Conservation (phyloP, 2,797 vertebrate genomes). For the Sebastes minor region DNA sequence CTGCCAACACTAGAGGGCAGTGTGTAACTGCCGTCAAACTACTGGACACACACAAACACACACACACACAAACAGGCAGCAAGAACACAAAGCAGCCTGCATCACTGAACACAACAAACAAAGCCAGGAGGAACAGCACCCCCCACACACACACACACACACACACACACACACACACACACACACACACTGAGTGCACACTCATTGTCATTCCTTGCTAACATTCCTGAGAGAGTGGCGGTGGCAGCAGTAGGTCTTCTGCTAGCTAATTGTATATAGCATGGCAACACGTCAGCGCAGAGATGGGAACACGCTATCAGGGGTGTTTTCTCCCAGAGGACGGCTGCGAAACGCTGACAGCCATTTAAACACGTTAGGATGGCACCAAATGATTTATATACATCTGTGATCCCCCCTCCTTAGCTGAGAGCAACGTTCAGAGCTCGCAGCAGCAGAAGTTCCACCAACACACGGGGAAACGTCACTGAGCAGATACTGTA, state of each 20-base stretch:
- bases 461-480: not conserved
- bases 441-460: constrained; percentile 20
- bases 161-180: constrained; percentile 37
- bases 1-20: constrained; percentile 82
- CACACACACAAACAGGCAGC: constrained; percentile 35
- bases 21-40: constrained; percentile 72
- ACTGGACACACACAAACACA: constrained; percentile 43
- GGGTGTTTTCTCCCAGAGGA: constrained; percentile 54
- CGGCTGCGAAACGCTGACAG: constrained; percentile 48
- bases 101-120: constrained; percentile 82
- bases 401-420: constrained; percentile 28
- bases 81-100: constrained; percentile 79
- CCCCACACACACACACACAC: constrained; percentile 38
- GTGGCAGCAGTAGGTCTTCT: constrained; percentile 68
- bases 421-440: constrained; percentile 10
- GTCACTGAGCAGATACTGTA: constrained; percentile 34
- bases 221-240: constrained; percentile 71
- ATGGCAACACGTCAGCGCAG: constrained; percentile 63
- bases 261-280: constrained; percentile 70
- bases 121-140: constrained; percentile 76
- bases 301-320: constrained; percentile 53
- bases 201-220: constrained; percentile 78
- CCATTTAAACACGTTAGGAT: constrained; percentile 62
- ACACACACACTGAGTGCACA: constrained; percentile 43
- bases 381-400: constrained; percentile 53